Percentiles rank a stretch among this genome's conserved stretches.
Evolutionary conservation across 2,797 vertebrate species (phyloP).

Genomic region (Lutjanus campechanus): DNA sequence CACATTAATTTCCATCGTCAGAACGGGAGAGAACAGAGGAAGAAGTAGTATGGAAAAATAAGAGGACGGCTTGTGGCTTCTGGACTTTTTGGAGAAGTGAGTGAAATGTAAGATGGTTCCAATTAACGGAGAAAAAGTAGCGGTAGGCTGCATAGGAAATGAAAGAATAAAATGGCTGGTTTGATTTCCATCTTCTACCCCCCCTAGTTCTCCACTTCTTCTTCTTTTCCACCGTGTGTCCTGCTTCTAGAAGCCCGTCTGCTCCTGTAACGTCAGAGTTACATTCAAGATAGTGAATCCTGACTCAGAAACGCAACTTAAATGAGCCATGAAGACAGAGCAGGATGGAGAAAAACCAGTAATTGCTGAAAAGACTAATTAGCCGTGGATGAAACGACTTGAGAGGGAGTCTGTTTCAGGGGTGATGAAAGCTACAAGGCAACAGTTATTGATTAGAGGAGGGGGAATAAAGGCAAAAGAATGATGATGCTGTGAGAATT

Average conservation of each 20-base stretch:
- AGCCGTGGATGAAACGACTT: slow-evolving; percentile 55
- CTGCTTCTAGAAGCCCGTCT: slow-evolving; percentile 33
- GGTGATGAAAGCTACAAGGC: slow-evolving; percentile 63
- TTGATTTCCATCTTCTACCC: slow-evolving; percentile 66
- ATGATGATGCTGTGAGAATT: slow-evolving; percentile 42
- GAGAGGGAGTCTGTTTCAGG: slow-evolving; percentile 45
- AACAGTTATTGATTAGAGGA: slow-evolving; percentile 71
- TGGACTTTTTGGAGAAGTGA: slow-evolving; percentile 55
- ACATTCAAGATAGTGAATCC: slow-evolving; percentile 35
- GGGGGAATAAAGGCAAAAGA: slow-evolving; percentile 49
- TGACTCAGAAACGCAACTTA: slow-evolving; percentile 39
- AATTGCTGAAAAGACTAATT: slow-evolving; percentile 69
- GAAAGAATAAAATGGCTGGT: slow-evolving; percentile 77
- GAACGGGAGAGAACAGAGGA: slow-evolving; percentile 25
- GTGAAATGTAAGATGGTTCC: slow-evolving; percentile 70
- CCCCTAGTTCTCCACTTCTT: background rate
- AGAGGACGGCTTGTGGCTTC: slow-evolving; percentile 49
- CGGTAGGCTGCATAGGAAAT: slow-evolving; percentile 71
- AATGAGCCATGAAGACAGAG: slow-evolving; percentile 69
- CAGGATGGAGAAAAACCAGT: slow-evolving; percentile 63
- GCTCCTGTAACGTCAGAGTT: slow-evolving; percentile 43
- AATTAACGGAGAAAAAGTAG: slow-evolving; percentile 70
- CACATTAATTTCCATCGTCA: slow-evolving; percentile 63
- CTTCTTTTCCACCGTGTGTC: slow-evolving; percentile 13
- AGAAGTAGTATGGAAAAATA: slow-evolving; percentile 46